These are phyloP conservation scores for Magallana angulata DNA, from an alignment of 1,140 invertebrate genomes.

Conservation along the genomic window DNA sequence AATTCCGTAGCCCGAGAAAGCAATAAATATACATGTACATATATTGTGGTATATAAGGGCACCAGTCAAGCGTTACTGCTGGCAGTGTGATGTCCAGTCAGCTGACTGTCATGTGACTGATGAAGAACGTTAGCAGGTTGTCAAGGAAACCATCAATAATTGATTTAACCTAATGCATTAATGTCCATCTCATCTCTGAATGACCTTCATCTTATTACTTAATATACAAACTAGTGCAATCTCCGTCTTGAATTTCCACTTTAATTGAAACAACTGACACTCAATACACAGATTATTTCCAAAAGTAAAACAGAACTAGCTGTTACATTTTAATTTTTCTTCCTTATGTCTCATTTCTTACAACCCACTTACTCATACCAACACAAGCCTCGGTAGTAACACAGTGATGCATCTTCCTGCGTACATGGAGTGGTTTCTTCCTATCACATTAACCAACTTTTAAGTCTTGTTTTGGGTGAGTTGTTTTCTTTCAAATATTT, in stretches of 20 bases:
- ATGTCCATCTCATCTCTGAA: not conserved
- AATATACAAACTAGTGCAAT: too few species aligned
- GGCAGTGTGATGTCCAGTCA: constrained; percentile 6
- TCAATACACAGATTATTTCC: too few species aligned
- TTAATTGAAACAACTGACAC: too few species aligned
- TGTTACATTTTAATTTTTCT: too few species aligned
- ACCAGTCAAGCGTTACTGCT: not conserved
- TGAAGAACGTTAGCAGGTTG: not conserved
- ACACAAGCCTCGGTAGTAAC: not conserved
- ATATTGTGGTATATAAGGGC: not conserved
- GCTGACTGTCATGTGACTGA: constrained; percentile 11
- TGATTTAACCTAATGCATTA: constrained; percentile 21
- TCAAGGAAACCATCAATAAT: constrained; percentile 30
- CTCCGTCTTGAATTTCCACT: too few species aligned
- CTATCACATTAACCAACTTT: not conserved
- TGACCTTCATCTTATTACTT: not conserved
- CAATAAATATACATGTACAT: not conserved
- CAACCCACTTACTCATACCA: too few species aligned
- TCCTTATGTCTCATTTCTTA: too few species aligned
- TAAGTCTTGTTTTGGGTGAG: too few species aligned
- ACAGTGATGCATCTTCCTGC: not conserved
- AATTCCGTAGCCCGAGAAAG: not conserved
- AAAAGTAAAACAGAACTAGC: too few species aligned
- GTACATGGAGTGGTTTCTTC: not conserved
- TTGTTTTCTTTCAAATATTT: too few species aligned